Percentiles rank a stretch among this genome's conserved stretches.
phyloP scores from a whole-genome alignment of 2,888 invertebrate genomes.

The Brachypterus glaber region DNA sequence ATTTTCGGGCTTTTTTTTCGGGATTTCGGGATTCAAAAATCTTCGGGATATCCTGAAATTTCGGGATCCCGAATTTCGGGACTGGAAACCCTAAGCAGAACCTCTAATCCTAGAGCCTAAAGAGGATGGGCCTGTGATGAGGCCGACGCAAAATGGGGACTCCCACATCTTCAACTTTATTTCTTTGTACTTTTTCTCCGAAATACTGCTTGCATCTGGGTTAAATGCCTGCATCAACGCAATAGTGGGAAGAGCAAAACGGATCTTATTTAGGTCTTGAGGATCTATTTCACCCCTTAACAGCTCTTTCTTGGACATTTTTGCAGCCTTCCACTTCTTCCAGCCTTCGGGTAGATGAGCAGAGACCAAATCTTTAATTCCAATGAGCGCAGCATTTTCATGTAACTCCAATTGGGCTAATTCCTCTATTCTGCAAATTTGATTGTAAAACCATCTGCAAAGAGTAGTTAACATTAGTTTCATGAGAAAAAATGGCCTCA shows the following conservation, averaged over 20 bases:
- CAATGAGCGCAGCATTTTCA: too few relatives aligned
- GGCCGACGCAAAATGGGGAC: slow-evolving; percentile 22
- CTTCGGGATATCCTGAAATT: too few relatives aligned
- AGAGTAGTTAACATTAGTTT: too few relatives aligned
- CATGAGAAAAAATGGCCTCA: too few relatives aligned
- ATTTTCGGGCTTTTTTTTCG: too few relatives aligned
- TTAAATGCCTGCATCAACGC: slow-evolving; percentile 20
- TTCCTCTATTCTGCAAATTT: too few relatives aligned
- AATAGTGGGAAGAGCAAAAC: slow-evolving; percentile 22
- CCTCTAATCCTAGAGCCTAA: slow-evolving; percentile 20
- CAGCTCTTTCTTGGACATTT: slow-evolving; percentile 14
- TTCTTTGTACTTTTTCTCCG: slow-evolving; percentile 19
- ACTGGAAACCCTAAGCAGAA: too few relatives aligned
- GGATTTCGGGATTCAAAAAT: too few relatives aligned
- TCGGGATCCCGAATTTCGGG: too few relatives aligned
- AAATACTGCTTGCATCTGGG: slow-evolving; percentile 17
- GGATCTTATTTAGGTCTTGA: slow-evolving; percentile 21
- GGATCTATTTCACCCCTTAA: slow-evolving; percentile 18
- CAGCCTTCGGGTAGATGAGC: slow-evolving; percentile 15
- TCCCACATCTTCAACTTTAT: slow-evolving; percentile 21
- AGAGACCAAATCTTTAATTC: slow-evolving; percentile 7
- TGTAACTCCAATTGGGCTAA: too few relatives aligned
- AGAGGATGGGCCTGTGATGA: slow-evolving; percentile 18
- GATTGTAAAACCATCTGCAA: too few relatives aligned
- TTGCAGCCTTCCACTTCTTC: slow-evolving; percentile 13